phyloP scores from a whole-genome alignment of 2,888 invertebrate genomes.

The Drosophila barbarae region DNA sequence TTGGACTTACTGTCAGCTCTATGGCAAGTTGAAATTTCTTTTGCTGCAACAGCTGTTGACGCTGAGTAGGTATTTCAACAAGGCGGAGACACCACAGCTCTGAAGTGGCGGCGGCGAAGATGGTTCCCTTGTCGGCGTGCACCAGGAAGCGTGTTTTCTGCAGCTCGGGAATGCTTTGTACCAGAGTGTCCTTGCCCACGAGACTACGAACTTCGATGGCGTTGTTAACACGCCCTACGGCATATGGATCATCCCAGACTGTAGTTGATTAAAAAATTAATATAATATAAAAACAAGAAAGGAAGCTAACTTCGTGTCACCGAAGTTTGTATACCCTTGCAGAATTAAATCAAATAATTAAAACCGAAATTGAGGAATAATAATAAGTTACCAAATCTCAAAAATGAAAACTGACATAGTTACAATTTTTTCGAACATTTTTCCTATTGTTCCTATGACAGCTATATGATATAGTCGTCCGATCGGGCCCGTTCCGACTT shows the following conservation, averaged over 20 bases:
- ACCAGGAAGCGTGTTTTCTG: constrained; percentile 88
- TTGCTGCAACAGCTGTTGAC: constrained; percentile 89
- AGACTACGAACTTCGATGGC: constrained; percentile 92
- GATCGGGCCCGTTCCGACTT: too few species aligned
- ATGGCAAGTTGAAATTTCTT: constrained; percentile 97
- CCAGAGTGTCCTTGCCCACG: constrained; percentile 83
- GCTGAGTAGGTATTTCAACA: constrained; percentile 90
- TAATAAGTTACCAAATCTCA: too few species aligned
- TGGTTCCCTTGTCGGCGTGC: constrained; percentile 87
- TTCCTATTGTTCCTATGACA: too few species aligned
- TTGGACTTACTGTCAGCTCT: constrained; percentile 88
- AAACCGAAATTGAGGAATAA: too few species aligned
- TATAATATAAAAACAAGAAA: too few species aligned
- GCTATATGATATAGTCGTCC: too few species aligned
- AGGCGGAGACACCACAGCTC: constrained; percentile 93
- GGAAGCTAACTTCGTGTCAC: too few species aligned
- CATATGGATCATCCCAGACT: constrained; percentile 96
- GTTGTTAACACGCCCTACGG: constrained; percentile 90
- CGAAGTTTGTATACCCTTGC: too few species aligned
- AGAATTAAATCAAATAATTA: too few species aligned
- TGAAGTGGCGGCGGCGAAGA: constrained; percentile 92
- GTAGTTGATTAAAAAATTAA: not conserved
- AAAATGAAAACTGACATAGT: too few species aligned
- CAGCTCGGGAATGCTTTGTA: constrained; percentile 89
- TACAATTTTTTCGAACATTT: too few species aligned